A percentile compares a stretch with the other conserved stretches of the same genome.
Conservation (phyloP, 2,797 vertebrate genomes). For the Intellagama lesueurii region DNA sequence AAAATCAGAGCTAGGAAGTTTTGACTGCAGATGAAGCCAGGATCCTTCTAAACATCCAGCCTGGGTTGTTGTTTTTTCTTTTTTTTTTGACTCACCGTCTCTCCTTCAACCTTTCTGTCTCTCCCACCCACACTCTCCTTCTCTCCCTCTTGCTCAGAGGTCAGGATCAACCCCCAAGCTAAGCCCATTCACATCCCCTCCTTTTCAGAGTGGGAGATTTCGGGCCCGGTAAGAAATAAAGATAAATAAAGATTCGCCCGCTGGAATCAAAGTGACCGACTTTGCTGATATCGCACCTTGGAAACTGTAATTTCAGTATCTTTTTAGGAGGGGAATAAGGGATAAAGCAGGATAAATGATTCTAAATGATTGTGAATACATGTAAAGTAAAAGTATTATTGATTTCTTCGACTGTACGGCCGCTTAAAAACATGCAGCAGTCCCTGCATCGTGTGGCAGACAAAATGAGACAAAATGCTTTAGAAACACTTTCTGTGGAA, state of each 20-base stretch:
- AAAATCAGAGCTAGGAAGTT: too few relatives aligned
- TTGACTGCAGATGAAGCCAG: too few relatives aligned
- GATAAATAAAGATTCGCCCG: not conserved
- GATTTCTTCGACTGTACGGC: not conserved
- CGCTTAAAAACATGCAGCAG: not conserved
- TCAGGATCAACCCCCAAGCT: not conserved
- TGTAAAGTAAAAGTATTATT: not conserved
- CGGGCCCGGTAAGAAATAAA: too few relatives aligned
- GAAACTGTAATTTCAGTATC: not conserved
- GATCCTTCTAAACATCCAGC: rapidly evolving
- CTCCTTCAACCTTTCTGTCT: not conserved
- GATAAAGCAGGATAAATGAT: not conserved
- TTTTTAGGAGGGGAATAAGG: not conserved
- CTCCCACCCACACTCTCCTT: not conserved
- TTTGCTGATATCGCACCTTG: not conserved
- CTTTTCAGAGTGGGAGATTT: not conserved
- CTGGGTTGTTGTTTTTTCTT: rapidly evolving
- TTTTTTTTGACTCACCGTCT: rapidly evolving
- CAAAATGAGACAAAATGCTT: too few relatives aligned
- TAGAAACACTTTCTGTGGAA: not conserved
- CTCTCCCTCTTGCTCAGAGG: not conserved
- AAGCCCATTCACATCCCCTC: not conserved
- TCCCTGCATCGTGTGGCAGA: not conserved
- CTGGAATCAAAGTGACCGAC: not conserved
- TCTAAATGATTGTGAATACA: not conserved